Evolutionary conservation across 2,113 vertebrate species (phyloP).

Genomic region (Taxidea taxus): DNA sequence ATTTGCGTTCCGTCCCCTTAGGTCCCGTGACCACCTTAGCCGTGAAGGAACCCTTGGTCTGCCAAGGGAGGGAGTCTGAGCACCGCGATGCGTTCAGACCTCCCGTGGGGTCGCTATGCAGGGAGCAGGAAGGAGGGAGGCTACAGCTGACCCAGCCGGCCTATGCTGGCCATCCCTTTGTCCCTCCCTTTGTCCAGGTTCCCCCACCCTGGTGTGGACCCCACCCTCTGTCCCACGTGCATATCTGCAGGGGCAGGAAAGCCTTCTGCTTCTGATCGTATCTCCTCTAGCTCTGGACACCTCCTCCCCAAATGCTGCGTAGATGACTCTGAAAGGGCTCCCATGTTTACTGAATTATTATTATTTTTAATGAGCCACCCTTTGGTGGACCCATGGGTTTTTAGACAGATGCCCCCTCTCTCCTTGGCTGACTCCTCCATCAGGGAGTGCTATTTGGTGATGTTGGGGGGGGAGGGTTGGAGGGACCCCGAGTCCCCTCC

Average conservation of each 20-base stretch:
- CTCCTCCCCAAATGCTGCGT: accelerated
- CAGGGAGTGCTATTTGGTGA: background rate
- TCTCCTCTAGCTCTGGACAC: background rate
- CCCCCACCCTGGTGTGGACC: background rate
- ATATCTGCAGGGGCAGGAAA: background rate
- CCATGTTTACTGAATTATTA: background rate
- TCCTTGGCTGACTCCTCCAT: background rate
- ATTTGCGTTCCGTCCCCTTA: background rate
- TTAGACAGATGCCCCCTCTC: background rate
- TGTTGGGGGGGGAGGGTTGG: too few species aligned
- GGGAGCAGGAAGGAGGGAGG: background rate
- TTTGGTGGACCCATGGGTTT: background rate
- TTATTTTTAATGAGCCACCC: background rate
- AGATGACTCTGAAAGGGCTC: accelerated
- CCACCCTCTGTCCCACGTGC: accelerated
- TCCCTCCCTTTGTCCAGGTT: background rate
- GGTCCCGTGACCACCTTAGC: too few species aligned
- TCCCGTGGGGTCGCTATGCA: accelerated
- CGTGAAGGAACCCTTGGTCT: too few species aligned
- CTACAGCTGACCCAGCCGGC: accelerated
- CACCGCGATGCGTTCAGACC: accelerated
- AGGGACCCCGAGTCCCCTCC: background rate
- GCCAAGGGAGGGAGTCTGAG: too few species aligned
- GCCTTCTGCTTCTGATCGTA: accelerated
- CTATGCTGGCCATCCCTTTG: accelerated